Percentiles rank a stretch among this genome's conserved stretches.
Conservation (phyloP, 1,140 invertebrate genomes). For the Druon quercuslanigerum region DNA sequence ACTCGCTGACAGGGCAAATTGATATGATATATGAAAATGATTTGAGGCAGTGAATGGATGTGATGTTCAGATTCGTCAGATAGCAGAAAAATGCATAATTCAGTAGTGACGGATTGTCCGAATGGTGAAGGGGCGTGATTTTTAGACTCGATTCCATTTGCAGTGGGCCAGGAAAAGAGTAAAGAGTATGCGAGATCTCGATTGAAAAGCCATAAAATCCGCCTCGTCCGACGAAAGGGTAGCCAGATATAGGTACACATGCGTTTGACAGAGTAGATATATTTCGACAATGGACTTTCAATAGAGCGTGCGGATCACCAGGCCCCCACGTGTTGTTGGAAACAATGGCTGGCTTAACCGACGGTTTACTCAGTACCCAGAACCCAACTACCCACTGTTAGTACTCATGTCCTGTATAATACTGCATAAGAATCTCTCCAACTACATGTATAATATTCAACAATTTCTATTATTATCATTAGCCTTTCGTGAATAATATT, state of each 20-base stretch:
- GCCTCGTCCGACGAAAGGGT: constrained; percentile 69
- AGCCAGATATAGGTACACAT: constrained; percentile 71
- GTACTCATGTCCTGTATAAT: constrained; percentile 47
- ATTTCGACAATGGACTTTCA: constrained; percentile 72
- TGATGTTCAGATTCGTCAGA: background rate
- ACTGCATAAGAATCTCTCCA: constrained; percentile 50
- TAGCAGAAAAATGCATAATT: constrained; percentile 1
- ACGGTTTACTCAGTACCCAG: constrained; percentile 48
- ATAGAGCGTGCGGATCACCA: constrained; percentile 68
- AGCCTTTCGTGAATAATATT: too few relatives aligned
- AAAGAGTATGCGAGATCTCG: constrained; percentile 50
- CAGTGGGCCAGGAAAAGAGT: constrained; percentile 35
- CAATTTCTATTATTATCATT: background rate
- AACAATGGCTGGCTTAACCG: constrained; percentile 67
- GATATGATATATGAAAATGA: background rate
- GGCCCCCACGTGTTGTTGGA: constrained; percentile 65
- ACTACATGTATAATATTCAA: constrained; percentile 25
- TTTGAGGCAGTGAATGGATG: background rate
- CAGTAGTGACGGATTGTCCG: background rate
- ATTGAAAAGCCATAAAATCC: constrained; percentile 72
- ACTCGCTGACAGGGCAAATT: too few relatives aligned
- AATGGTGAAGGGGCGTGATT: constrained; percentile 50
- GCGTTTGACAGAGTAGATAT: constrained; percentile 74
- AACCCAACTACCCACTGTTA: too few relatives aligned
- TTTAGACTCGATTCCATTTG: constrained; percentile 53